A percentile compares a stretch with the other conserved stretches of the same genome.
These are phyloP conservation scores for Apamea sordens DNA, from an alignment of 2,888 invertebrate species.

Conservation along the genomic window DNA sequence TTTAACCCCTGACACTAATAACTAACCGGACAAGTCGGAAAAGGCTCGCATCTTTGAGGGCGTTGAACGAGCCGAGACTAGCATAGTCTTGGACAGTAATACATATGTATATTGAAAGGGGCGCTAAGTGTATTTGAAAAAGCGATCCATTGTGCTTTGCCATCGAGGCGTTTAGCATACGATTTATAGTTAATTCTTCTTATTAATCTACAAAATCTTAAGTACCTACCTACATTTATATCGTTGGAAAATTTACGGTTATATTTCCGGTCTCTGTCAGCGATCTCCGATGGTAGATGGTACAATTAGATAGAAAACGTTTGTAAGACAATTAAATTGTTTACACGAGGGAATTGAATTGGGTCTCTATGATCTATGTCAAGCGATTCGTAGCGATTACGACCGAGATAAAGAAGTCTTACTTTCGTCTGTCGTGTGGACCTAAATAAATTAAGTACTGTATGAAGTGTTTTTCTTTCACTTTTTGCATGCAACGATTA, in stretches of 20 bases:
- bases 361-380: conserved; percentile 62
- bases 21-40: conserved; percentile 40
- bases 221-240: conserved; percentile 39
- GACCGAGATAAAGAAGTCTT: conserved; percentile 44
- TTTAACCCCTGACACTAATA: conserved; percentile 58
- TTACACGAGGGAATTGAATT: conserved; percentile 55
- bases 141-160: conserved; percentile 57
- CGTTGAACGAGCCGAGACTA: conserved; percentile 55
- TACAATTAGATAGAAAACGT: conserved; percentile 74
- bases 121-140: conserved; percentile 56
- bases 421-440: conserved; percentile 51
- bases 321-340: conserved; percentile 73
- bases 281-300: conserved; percentile 76
- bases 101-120: conserved; percentile 57
- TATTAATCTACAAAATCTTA: conserved; percentile 57
- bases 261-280: conserved; percentile 68
- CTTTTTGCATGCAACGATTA: conserved; percentile 41
- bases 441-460: conserved; percentile 42
- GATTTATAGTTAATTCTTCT: conserved; percentile 55
- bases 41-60: conserved; percentile 52
- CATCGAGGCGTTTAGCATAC: conserved; percentile 56
- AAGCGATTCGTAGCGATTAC: conserved; percentile 43
- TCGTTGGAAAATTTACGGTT: conserved; percentile 67
- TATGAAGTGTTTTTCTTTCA: conserved; percentile 39
- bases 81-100: conserved; percentile 55